Base-by-base conservation (phyloP, 2,888 invertebrate species). In the Sphaerophoria taeniata region DNA sequence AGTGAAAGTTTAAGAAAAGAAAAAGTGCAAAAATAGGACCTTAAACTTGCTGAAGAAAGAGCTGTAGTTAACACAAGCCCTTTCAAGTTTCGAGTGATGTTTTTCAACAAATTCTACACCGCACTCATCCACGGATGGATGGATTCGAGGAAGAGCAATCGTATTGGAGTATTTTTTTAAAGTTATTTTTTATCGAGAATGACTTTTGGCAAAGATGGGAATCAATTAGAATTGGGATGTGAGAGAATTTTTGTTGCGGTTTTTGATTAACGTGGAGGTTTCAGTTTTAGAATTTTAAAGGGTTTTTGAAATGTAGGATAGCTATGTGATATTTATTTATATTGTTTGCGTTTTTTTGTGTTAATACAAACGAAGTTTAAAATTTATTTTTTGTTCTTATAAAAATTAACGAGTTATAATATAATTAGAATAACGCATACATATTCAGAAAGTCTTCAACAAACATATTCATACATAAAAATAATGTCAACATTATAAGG, bases 171-270 rank as follows among this genome's bases (percentile, higher is more conserved):
- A 45, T 67, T 4, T 49, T 69, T 53, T 16, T 33, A n/a, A n/a
- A 53, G 51, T 91, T 88, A 89, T 90, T 90, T 89, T 9, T 67
- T 47, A 63, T 45, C 56, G 7, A 36, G 49, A 63, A 78, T 39
- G 58, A 65, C 53, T 45, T 31, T 33, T 33, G 60, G 63, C 16
- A 56, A 55, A 60, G 16, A 71, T 56, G 83, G 74, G 74, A 79
- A 83, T 83, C 79, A 83, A 79, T 79, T 79, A 75, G 51, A 56
- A 63, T 39, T 70, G 47, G 63, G 70, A 74, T 65, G 79, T 79
- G 63, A 67, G 31, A 73, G 36, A 51, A 51, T 33, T 12, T 63
- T 71, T 33, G 24, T 53, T 16, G 39, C 39, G 36, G n/a, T 34
- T 34, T 36, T 53, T 43, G n/a, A 24, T 24, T 24, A 24, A 24